phyloP scores from a whole-genome alignment of 2,888 invertebrate species.

The Rhimphoctona megacephalus region DNA sequence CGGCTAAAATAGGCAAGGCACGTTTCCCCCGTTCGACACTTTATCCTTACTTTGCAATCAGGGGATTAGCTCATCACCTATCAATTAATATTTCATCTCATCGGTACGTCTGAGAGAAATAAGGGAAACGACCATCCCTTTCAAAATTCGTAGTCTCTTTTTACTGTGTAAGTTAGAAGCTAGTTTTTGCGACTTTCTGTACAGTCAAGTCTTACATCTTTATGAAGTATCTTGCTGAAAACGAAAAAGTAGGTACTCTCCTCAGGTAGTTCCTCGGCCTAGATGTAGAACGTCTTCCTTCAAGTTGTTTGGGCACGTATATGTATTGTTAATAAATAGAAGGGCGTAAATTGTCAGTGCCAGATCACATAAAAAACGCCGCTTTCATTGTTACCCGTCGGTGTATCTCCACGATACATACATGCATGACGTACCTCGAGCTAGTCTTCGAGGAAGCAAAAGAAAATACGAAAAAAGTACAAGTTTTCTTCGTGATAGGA shows the following conservation, averaged over 20 bases:
- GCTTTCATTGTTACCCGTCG: neutral
- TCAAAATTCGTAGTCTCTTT: neutral
- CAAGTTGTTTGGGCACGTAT: neutral
- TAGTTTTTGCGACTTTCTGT: neutral
- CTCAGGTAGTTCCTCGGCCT: neutral
- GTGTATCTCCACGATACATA: neutral
- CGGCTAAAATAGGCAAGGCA: too few relatives aligned
- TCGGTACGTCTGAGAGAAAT: neutral
- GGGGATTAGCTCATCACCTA: neutral
- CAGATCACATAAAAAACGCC: neutral
- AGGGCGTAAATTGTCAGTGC: neutral
- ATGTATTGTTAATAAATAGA: neutral
- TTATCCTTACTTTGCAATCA: neutral
- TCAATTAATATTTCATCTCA: neutral
- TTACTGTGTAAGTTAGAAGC: neutral
- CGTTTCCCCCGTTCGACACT: too few relatives aligned
- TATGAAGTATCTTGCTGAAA: neutral
- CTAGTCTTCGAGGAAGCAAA: slow-evolving; percentile 27
- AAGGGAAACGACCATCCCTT: neutral
- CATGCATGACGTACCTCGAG: slow-evolving; percentile 16
- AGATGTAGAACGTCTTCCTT: neutral
- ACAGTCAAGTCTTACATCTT: neutral
- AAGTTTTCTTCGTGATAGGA: slow-evolving; percentile 61
- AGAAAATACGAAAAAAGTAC: slow-evolving; percentile 25
- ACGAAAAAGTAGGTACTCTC: slow-evolving; percentile 1